Evolutionary conservation across 2,888 invertebrate species (phyloP), one percentile per base, ranked within the genome.

Genomic region (Octonoba sinensis): DNA sequence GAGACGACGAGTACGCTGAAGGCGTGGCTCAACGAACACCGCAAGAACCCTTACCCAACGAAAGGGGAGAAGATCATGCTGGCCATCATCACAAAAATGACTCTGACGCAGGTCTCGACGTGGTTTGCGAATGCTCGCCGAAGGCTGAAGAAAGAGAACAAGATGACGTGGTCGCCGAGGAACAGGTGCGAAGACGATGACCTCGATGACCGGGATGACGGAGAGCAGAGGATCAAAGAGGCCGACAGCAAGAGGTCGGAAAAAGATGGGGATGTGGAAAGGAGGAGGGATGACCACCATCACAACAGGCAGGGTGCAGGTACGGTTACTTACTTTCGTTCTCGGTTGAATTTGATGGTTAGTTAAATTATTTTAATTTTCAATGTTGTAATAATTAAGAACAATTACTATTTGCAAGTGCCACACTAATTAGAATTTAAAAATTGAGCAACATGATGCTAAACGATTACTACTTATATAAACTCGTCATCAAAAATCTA

Each of bases 41-140:
- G 97, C 90, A 99, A 98, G 91, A 99, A 99, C 90, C 99, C 99
- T 0, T 99, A 99, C 90, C 99, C 99, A 20, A 99, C 98, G 83
- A 99, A 99, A 90, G 98, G 97, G 65, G 99, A 99, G 90, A 99
- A 99, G 91, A 97, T 99, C 87, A 97, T 99, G 97, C 91, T 99
- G 88, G 99, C 99, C 83, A 97, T 99, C 89, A 96, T 98, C 89
- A 99, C 99, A 84, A 97, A 97, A 90, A 98, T 99, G 98, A 97
- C 97, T 78, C 91, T 98, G 83, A 98, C 98, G 51, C 96, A 96
- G 90, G 91, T 91, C 47, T 89, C 90, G 75, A 91, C 91, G 54
- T 91, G 91, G 91, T 91, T 91, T 86, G 91, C 91, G 60, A 91
- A 91, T 85, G 91, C 91, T 60, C 86, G 91, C 59, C 86, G 91